These are phyloP conservation scores for Corticium candelabrum DNA, from an alignment of 37 sponge, comb jelly and placozoan species.

Conservation along the genomic window DNA sequence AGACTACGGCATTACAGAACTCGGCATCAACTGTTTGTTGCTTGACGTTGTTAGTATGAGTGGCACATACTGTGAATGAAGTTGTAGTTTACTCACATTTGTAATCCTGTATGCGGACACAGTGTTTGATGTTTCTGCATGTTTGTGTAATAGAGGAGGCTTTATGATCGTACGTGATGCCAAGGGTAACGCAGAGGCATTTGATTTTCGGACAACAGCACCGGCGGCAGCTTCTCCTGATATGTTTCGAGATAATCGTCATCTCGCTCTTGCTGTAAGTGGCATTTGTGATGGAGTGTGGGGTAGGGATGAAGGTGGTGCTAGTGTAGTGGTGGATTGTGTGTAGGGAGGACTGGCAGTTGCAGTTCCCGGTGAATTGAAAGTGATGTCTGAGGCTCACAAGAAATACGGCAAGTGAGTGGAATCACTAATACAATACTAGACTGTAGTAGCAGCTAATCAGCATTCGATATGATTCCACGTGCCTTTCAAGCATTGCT, in stretches of 20 bases:
- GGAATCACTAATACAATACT: too few species aligned
- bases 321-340: neutral
- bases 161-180: neutral
- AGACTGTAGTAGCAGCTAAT: too few species aligned
- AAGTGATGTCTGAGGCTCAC: constrained; percentile 63
- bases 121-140: too few species aligned
- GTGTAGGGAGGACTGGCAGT: constrained; percentile 80
- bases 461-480: too few species aligned
- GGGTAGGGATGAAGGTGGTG: neutral
- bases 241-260: neutral
- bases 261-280: neutral
- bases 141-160: constrained; percentile 2
- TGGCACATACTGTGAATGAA: too few species aligned
- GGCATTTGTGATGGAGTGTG: too few species aligned
- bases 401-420: constrained; percentile 61
- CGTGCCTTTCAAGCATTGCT: too few species aligned
- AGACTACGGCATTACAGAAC: too few species aligned
- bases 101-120: too few species aligned
- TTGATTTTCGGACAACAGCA: neutral
- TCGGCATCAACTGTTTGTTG: too few species aligned
- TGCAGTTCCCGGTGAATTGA: constrained; percentile 75
- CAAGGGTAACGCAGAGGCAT: neutral
- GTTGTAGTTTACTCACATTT: too few species aligned
- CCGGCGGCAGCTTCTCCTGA: neutral
- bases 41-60: too few species aligned